Evolutionary conservation across 2,888 invertebrate species (phyloP).

Genomic region (Mythimna albipuncta): DNA sequence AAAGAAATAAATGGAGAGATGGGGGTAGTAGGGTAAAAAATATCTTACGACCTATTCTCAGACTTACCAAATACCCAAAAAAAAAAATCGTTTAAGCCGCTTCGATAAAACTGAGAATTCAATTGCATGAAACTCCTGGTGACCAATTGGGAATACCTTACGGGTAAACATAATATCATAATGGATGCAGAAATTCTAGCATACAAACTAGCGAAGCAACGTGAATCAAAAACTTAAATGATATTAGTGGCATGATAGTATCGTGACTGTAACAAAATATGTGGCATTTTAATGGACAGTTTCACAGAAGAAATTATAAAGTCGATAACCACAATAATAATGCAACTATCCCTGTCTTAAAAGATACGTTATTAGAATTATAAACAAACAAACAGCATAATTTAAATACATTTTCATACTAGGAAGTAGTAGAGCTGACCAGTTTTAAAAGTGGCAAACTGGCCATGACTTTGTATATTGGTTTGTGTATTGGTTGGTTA

Average conservation of each 20-base stretch:
- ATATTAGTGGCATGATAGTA: not conserved
- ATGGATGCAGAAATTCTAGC: too few relatives aligned
- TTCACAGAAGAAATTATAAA: slow-evolving; percentile 37
- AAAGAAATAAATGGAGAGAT: too few relatives aligned
- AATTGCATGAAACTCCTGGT: not conserved
- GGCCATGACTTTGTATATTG: not conserved
- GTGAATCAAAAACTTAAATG: not conserved
- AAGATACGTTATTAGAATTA: slow-evolving; percentile 28
- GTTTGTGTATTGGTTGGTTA: not conserved
- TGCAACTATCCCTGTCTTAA: slow-evolving; percentile 5
- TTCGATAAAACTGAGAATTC: not conserved
- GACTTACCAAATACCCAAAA: too few relatives aligned
- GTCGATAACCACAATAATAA: slow-evolving; percentile 12
- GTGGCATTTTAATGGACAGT: not conserved
- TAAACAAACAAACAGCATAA: slow-evolving; percentile 9
- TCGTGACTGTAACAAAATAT: not conserved
- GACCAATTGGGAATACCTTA: not conserved
- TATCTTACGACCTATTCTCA: too few relatives aligned
- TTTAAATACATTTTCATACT: slow-evolving; percentile 15
- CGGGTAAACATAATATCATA: not conserved
- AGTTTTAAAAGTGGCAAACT: not conserved
- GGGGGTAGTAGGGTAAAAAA: too few relatives aligned
- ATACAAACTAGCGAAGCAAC: not conserved
- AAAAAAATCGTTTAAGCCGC: too few relatives aligned
- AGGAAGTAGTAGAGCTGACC: slow-evolving; percentile 9